Evolutionary conservation across 1,140 invertebrate genomes (phyloP).

Genomic region (Zaprionus davidi): DNA sequence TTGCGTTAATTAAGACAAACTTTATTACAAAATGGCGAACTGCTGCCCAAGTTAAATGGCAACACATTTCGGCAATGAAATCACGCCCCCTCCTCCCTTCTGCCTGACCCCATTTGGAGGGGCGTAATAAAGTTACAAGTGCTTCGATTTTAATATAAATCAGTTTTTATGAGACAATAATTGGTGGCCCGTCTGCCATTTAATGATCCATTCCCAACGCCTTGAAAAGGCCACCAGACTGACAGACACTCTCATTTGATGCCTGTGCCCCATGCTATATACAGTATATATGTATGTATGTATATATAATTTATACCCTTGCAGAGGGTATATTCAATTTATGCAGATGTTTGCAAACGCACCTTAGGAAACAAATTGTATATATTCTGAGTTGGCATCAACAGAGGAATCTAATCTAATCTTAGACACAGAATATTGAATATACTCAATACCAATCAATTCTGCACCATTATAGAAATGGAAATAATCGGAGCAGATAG

Average conservation of each 20-base stretch:
- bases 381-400: too few species aligned
- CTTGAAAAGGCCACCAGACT: not conserved
- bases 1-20: slow-evolving; percentile 79
- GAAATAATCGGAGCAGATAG: too few species aligned
- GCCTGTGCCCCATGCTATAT: not conserved
- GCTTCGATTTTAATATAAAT: slow-evolving; percentile 82
- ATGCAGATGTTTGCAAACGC: too few species aligned
- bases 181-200: slow-evolving; percentile 55
- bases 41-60: slow-evolving; percentile 56
- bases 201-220: slow-evolving; percentile 49
- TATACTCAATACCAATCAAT: too few species aligned
- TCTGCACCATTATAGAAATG: too few species aligned
- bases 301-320: not conserved
- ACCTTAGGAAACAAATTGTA: too few species aligned
- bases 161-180: slow-evolving; percentile 77
- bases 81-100: not conserved
- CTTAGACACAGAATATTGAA: too few species aligned
- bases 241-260: not conserved
- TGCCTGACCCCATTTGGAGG: slow-evolving; percentile 17
- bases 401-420: too few species aligned
- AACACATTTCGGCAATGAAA: slow-evolving; percentile 22
- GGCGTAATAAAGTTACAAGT: slow-evolving; percentile 77
- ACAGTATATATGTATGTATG: too few species aligned
- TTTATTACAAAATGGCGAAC: slow-evolving; percentile 72
- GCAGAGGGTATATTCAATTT: too few species aligned